Evolutionary conservation across 2,797 vertebrate species (phyloP).

Genomic region (Premnoplex brunnescens): DNA sequence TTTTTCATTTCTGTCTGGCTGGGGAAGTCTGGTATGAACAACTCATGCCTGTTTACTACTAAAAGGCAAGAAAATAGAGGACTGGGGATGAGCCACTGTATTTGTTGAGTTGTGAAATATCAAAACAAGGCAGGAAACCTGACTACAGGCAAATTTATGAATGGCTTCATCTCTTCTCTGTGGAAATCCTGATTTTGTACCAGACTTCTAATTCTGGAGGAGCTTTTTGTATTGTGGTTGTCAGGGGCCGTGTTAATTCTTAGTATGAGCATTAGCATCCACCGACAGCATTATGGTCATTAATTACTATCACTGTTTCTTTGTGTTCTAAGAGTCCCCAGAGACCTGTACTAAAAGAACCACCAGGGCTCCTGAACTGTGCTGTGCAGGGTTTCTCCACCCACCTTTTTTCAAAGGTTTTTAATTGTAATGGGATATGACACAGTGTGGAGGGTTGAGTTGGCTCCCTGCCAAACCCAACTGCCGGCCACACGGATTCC

Average conservation of each 20-base stretch:
- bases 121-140: neutral
- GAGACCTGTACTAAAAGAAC: neutral
- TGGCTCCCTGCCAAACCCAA: no score
- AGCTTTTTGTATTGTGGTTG: neutral
- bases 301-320: neutral
- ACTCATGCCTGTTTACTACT: neutral
- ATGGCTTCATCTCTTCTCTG: neutral
- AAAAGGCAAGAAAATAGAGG: neutral
- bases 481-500: no score
- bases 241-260: neutral
- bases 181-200: neutral
- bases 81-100: neutral
- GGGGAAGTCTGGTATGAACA: neutral
- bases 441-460: no score
- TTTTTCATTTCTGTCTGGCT: neutral
- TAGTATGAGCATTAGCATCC: neutral
- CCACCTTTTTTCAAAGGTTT: neutral
- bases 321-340: neutral
- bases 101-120: neutral
- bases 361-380: neutral
- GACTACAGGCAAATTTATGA: neutral
- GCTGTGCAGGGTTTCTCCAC: neutral
- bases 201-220: neutral
- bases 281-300: neutral
- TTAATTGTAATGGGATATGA: rapidly evolving